A percentile compares a stretch with the other conserved stretches of the same genome.
Conservation (phyloP, 2,888 invertebrate genomes). For the Cyaniris semiargus region DNA sequence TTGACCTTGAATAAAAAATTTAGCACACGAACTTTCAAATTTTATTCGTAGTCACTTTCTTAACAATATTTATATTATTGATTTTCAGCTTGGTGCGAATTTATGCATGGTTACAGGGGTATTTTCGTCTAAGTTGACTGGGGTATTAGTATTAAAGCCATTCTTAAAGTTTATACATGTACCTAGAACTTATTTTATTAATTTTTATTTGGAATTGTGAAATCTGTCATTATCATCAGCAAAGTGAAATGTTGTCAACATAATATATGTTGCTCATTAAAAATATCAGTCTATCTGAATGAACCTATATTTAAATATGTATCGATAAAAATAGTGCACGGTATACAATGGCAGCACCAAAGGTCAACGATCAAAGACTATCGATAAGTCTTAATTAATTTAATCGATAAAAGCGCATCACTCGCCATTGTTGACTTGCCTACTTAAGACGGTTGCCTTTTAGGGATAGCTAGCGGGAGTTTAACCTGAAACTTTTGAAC, state of each 20-base stretch:
- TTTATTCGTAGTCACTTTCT: too few species aligned
- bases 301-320: conserved; percentile 5
- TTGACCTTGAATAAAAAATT: too few species aligned
- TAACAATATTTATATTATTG: too few species aligned
- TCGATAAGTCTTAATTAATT: conserved; percentile 14
- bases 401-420: conserved; percentile 29
- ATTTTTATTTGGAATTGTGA: too few species aligned
- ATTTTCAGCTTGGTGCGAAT: too few species aligned
- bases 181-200: too few species aligned
- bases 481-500: neutral
- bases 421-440: conserved; percentile 5
- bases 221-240: neutral
- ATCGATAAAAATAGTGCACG: conserved; percentile 12
- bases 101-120: too few species aligned
- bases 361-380: conserved; percentile 3
- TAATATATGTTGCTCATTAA: conserved; percentile 2
- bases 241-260: conserved; percentile 1
- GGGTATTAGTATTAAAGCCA: too few species aligned
- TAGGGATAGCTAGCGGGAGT: conserved; percentile 10
- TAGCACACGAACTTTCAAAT: too few species aligned
- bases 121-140: too few species aligned
- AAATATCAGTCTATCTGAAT: neutral
- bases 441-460: neutral
- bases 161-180: too few species aligned
- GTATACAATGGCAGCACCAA: neutral